Conservation (phyloP, 2,113 vertebrate genomes). For the Rhinichthys klamathensis region DNA sequence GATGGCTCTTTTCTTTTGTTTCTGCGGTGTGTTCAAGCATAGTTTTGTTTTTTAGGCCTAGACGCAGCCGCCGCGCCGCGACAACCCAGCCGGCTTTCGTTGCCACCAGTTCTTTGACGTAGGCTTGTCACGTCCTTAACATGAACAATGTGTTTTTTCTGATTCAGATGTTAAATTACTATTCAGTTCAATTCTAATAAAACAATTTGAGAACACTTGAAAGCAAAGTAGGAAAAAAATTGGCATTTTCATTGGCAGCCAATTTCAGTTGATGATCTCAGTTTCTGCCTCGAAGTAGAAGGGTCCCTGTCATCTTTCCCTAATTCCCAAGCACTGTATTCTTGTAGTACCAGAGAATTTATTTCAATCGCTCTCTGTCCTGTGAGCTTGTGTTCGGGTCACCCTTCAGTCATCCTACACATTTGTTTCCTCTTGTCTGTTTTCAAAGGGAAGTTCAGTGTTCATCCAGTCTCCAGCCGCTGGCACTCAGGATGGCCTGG, state of each 20-base stretch:
- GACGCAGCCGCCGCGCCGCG: no score
- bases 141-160: neutral
- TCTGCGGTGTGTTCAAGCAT: no score
- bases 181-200: neutral
- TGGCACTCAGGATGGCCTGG: constrained; percentile 68
- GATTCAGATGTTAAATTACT: neutral
- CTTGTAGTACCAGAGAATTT: neutral
- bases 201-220: neutral
- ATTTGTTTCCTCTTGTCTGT: constrained; percentile 69
- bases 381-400: constrained; percentile 65
- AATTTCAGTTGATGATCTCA: neutral
- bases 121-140: neutral
- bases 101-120: no score
- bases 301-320: neutral
- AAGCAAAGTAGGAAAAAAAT: neutral
- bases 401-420: constrained; percentile 66
- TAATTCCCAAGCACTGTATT: neutral
- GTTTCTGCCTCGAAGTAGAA: neutral
- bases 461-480: constrained; percentile 71
- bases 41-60: no score
- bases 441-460: constrained; percentile 68
- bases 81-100: no score
- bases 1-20: no score
- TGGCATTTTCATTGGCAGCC: neutral
- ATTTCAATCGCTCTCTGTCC: constrained; percentile 73